Base-by-base conservation (phyloP, 2,113 vertebrate species). In the Etia nguti region DNA sequence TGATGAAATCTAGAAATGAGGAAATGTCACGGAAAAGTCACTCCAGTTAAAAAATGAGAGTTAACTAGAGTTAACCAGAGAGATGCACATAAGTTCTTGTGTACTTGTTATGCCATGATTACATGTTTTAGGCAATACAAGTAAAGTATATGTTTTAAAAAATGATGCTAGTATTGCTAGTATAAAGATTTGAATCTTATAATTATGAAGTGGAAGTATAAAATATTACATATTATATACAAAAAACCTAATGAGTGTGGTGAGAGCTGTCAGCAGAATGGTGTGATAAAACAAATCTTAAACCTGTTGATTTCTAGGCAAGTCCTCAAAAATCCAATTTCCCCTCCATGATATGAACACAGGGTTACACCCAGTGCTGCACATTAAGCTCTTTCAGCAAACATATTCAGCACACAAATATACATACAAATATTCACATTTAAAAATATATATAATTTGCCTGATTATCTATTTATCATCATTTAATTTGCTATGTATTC, bases 251-350 rank as follows among this genome's bases (percentile, higher is more conserved):
- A 6, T 50, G 15, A 6, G 8, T 50, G 16, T 50, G 13, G 3
- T 18, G 15, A 4, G 6, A 50, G 4, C 6, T 50, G 8, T 52
- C 8, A 6, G 18, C 20, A 52, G 10, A 52, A 52, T 52, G 8
- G 4, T 52, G 6, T 20, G 18, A 52, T 52, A 52, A 20, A n/a
- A n/a, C 8, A 52, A n/a, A n/a, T 5, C 7, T 48, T n/a, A 15
- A 38, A 73, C 6, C 22, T 46, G 68, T 73, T 0, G 0, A 46
- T 73, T 46, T 46, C 24, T 6, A 29, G 1, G 0, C 41, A 48
- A 26, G 68, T 73, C 0, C 22, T 29, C 6, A 48, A 75, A 75
- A 48, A 75, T 11, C 15, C 1, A 29, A 29, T 48, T 73, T 10
- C 41, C 2, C 2, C 41, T 73, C 10, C 2, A 26, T 46, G 1